Base-by-base conservation (phyloP, 2,888 invertebrate species). In the Leucozona laternaria region DNA sequence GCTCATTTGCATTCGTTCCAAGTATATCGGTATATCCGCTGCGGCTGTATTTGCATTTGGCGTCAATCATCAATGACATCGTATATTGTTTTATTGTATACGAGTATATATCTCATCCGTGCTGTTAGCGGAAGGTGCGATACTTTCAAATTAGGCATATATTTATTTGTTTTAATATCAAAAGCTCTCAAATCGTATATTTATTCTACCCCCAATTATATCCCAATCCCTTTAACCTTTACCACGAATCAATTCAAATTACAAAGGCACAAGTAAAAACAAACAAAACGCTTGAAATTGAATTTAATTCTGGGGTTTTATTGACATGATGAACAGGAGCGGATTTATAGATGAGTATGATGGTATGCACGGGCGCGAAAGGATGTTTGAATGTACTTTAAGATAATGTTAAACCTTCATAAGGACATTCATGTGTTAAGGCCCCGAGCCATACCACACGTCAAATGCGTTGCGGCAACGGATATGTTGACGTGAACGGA, bases 151-250 rank as follows among this genome's bases (percentile, higher is more conserved):
- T 55, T 31, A 55, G n/a, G 28, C n/a, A 55, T 10, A 8, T 28
- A 17, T 55, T 55, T 55, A 55, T 55, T 55, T 55, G 15, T 28
- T 55, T 55, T 55, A 31, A 55, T 55, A 55, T 55, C 55, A 55
- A 55, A 55, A 31, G 10, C n/a, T 55, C 25, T 55, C 25, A 55
- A 28, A 43, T 2, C 15, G 43, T 43, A 4, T 40, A 5, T 15
- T 5, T 15, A 40, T 6, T 40, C 40, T 40, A 15, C 15, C 4
- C 4, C 15, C n/a, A n/a, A 43, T n/a, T 13, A 10, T 37, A 43
- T n/a, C 3, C 11, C 13, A 13, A 13, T 28, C n/a, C 4, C 31
- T 31, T 31, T 55, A 28, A 43, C 15, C 7, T 43, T 43, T 15
- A 55, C 55, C 55, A 8, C 28, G 28, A 55, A 55, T 55, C 55